A percentile compares a stretch with the other conserved stretches of the same genome.
These are phyloP conservation scores for Oreochromis aureus DNA, from an alignment of 2,113 vertebrate genomes.

Conservation along the genomic window DNA sequence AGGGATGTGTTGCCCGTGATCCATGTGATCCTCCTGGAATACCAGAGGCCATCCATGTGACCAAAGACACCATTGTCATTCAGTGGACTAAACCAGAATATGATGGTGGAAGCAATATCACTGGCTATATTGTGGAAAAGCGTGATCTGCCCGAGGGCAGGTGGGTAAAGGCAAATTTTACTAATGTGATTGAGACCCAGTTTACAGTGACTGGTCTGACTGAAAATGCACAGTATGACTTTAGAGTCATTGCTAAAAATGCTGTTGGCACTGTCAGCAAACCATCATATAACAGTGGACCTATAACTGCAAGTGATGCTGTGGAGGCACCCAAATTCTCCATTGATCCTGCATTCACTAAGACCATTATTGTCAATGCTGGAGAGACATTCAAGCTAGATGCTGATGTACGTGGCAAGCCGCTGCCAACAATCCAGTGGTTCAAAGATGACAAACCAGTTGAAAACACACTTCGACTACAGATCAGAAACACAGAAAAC, in stretches of 20 bases:
- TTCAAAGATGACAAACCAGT: slow-evolving; percentile 87
- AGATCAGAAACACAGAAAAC: slow-evolving; percentile 89
- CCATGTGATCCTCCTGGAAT: slow-evolving; percentile 92
- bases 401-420: slow-evolving; percentile 91
- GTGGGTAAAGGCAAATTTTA: slow-evolving; percentile 96
- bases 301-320: slow-evolving; percentile 89
- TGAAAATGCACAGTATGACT: slow-evolving; percentile 94
- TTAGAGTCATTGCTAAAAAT: slow-evolving; percentile 97
- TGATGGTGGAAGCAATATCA: slow-evolving; percentile 94
- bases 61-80: slow-evolving; percentile 86
- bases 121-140: slow-evolving; percentile 93
- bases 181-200: slow-evolving; percentile 95
- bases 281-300: slow-evolving; percentile 94
- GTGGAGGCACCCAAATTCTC: slow-evolving; percentile 91
- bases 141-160: slow-evolving; percentile 95
- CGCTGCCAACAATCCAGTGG: slow-evolving; percentile 89
- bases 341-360: slow-evolving; percentile 91
- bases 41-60: slow-evolving; percentile 88
- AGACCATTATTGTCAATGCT: slow-evolving; percentile 85
- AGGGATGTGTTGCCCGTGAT: slow-evolving; percentile 91
- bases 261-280: slow-evolving; percentile 90
- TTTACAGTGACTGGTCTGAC: slow-evolving; percentile 91
- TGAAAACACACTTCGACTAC: slow-evolving; percentile 85
- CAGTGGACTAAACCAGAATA: slow-evolving; percentile 95
- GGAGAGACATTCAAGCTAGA: slow-evolving; percentile 92